phyloP scores from a whole-genome alignment of 2,113 vertebrate genomes.

The Prinia subflava region DNA sequence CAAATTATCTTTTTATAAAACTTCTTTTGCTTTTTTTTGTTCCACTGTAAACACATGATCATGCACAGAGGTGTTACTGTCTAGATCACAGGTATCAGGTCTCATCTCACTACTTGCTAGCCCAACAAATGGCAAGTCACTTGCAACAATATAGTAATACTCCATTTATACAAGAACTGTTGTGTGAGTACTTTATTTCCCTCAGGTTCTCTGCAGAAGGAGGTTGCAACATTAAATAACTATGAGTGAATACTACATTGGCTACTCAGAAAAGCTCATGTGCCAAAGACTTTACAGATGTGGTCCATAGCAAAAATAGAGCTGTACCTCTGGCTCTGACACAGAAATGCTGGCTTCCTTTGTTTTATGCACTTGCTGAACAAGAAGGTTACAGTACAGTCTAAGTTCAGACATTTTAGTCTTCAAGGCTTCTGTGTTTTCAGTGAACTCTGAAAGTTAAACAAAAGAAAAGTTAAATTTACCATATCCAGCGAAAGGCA shows the following conservation, averaged over 20 bases:
- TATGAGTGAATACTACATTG: neutral
- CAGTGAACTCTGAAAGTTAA: constrained; percentile 85
- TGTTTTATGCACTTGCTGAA: constrained; percentile 95
- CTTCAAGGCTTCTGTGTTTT: constrained; percentile 92
- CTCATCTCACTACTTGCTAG: neutral
- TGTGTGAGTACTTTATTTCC: neutral
- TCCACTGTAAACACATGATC: neutral
- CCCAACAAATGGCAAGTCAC: neutral
- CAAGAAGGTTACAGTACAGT: constrained; percentile 96
- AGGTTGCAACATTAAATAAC: neutral
- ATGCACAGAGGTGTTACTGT: neutral
- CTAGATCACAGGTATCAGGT: neutral
- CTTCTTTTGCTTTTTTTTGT: neutral
- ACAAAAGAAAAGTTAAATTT: neutral
- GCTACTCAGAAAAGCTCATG: neutral
- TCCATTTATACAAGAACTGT: neutral
- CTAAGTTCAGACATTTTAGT: constrained; percentile 96
- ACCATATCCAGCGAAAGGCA: neutral
- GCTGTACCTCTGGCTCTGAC: constrained; percentile 69
- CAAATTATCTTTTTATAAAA: neutral
- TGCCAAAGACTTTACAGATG: neutral
- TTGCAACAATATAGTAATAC: neutral
- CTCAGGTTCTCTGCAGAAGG: neutral
- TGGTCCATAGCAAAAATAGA: neutral
- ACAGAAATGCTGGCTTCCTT: constrained; percentile 68